Evolutionary conservation across 2,888 invertebrate genomes (phyloP).

Genomic region (Tipula lateralis): DNA sequence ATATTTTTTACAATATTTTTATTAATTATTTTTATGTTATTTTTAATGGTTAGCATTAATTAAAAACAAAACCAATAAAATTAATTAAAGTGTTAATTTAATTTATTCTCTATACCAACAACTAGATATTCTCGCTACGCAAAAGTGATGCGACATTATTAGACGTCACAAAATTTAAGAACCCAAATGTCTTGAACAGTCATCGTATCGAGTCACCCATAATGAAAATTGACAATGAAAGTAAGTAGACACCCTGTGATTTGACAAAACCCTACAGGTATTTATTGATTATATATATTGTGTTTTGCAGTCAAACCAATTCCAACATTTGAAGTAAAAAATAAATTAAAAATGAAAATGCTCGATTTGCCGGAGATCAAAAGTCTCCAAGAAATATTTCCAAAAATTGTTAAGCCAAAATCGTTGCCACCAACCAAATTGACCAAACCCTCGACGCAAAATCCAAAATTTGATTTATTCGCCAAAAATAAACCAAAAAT

Average conservation of each 20-base stretch:
- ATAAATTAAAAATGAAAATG: neutral
- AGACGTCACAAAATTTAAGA: neutral
- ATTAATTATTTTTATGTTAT: neutral
- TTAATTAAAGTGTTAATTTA: neutral
- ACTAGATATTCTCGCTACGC: neutral
- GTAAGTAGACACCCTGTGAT: neutral
- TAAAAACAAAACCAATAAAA: neutral
- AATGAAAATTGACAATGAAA: slow-evolving; percentile 6
- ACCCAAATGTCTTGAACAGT: neutral
- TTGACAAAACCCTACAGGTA: neutral
- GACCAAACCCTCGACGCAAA: neutral
- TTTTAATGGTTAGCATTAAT: neutral
- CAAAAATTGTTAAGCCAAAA: neutral
- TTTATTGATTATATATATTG: neutral
- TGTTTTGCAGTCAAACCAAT: slow-evolving; percentile 12
- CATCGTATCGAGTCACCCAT: neutral
- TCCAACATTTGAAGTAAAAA: neutral
- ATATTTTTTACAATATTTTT: slow-evolving; percentile 2
- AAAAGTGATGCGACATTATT: neutral
- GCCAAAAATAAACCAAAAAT: neutral
- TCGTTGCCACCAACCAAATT: neutral
- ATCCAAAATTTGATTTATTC: neutral
- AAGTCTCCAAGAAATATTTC: neutral
- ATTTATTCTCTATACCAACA: neutral
- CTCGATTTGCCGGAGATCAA: neutral